These are phyloP conservation scores for Serripes groenlandicus DNA, from an alignment of 2,888 invertebrate species.

Conservation along the genomic window DNA sequence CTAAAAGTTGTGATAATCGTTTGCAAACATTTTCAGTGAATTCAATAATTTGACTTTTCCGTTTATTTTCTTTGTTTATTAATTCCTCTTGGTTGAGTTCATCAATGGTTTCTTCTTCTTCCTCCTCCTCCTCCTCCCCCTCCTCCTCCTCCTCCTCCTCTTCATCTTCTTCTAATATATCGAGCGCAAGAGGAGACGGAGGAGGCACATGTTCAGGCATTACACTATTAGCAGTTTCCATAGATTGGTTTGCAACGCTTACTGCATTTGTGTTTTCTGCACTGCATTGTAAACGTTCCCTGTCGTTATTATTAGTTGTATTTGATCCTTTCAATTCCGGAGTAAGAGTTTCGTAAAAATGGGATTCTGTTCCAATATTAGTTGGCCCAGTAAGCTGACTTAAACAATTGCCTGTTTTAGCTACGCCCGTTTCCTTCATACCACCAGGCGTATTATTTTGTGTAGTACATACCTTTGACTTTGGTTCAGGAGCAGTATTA, in stretches of 20 bases:
- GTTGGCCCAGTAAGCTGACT: background rate
- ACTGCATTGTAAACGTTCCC: background rate
- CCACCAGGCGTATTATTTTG: background rate
- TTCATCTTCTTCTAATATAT: conserved; percentile 68
- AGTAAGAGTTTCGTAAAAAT: conserved; percentile 6
- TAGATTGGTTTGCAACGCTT: background rate
- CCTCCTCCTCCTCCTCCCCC: conserved; percentile 63
- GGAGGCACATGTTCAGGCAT: conserved; percentile 75
- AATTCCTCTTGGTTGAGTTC: conserved; percentile 40
- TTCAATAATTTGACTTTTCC: conserved; percentile 60
- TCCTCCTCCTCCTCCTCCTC: conserved; percentile 56
- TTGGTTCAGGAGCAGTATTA: conserved; percentile 1
- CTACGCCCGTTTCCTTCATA: background rate
- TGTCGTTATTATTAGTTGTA: background rate
- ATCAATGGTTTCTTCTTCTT: conserved; percentile 56
- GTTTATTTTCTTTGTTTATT: conserved; percentile 55
- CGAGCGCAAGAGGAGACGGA: conserved; percentile 75
- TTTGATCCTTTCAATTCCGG: background rate
- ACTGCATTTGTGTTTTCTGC: background rate
- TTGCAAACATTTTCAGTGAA: conserved; percentile 78
- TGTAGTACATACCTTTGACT: background rate
- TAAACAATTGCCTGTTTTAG: background rate
- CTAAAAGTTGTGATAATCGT: conserved; percentile 74
- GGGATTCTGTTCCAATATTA: background rate
- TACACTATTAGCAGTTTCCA: background rate